phyloP scores from a whole-genome alignment of 2,113 vertebrate species.

The Solea senegalensis region DNA sequence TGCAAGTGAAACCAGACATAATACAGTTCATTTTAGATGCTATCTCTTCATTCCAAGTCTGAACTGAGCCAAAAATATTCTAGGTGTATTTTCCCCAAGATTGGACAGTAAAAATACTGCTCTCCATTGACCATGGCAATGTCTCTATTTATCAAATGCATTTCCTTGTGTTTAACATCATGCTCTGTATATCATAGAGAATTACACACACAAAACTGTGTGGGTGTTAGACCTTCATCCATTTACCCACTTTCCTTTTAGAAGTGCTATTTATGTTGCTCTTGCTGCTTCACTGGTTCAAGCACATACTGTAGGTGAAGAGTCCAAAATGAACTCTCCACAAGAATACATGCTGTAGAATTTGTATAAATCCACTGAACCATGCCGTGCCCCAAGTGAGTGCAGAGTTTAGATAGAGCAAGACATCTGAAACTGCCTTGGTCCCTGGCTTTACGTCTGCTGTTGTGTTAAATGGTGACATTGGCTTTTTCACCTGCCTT shows the following conservation, averaged over 20 bases:
- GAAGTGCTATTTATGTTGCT: slow-evolving; percentile 47
- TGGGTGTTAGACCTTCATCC: not conserved
- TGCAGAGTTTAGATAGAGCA: slow-evolving; percentile 15
- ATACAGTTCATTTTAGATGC: too few species aligned
- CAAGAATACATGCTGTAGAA: slow-evolving; percentile 35
- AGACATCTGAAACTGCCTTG: slow-evolving; percentile 14
- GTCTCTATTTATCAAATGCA: too few species aligned
- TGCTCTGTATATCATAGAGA: not conserved
- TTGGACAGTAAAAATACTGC: too few species aligned
- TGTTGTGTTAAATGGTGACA: slow-evolving; percentile 7
- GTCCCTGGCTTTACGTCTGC: not conserved
- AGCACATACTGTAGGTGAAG: slow-evolving; percentile 25
- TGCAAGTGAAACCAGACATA: too few species aligned
- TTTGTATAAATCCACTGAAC: slow-evolving; percentile 39
- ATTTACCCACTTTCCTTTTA: slow-evolving; percentile 48
- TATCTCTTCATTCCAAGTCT: too few species aligned
- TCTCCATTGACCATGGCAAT: too few species aligned
- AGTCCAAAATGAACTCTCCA: slow-evolving; percentile 31
- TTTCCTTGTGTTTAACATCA: too few species aligned
- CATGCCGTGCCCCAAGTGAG: slow-evolving; percentile 21
- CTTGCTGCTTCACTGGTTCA: slow-evolving; percentile 44
- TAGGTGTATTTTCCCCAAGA: too few species aligned
- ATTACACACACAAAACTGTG: not conserved
- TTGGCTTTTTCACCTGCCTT: slow-evolving; percentile 10
- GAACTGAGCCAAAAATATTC: too few species aligned